phyloP scores from a whole-genome alignment of 1,140 invertebrate species.

The Delia radicum region DNA sequence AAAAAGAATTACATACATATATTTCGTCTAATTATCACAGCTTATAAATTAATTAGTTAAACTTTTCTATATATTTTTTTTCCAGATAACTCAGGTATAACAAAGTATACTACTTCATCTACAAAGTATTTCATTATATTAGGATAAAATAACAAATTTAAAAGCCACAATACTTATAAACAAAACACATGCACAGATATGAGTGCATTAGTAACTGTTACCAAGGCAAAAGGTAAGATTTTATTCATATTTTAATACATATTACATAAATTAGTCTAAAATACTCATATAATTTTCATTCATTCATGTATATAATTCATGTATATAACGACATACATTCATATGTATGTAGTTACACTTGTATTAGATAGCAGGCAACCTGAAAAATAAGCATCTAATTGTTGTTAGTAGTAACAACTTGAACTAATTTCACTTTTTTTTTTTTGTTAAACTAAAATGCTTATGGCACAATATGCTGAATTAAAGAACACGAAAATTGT shows the following conservation, averaged over 20 bases:
- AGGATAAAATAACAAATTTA: background rate
- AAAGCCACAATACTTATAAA: background rate
- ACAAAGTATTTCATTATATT: too few species aligned
- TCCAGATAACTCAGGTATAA: slow-evolving; percentile 12
- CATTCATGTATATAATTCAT: background rate
- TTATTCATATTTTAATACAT: background rate
- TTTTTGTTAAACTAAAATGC: too few species aligned
- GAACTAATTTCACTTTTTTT: background rate
- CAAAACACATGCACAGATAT: slow-evolving; percentile 38
- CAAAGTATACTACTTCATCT: background rate
- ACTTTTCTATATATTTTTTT: background rate
- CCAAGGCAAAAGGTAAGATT: slow-evolving; percentile 37
- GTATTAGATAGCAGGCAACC: background rate
- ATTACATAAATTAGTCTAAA: background rate
- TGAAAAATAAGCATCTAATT: background rate
- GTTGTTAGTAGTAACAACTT: slow-evolving; percentile 2
- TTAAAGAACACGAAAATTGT: too few species aligned
- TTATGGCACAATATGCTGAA: too few species aligned
- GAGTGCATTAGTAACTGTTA: slow-evolving; percentile 36
- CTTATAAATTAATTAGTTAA: too few species aligned
- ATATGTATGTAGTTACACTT: background rate
- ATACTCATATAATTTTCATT: background rate
- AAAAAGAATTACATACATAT: too few species aligned
- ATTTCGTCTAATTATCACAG: too few species aligned
- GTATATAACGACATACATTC: background rate